A percentile compares a stretch with the other conserved stretches of the same genome.
phyloP scores from a whole-genome alignment of 2,113 vertebrate species.

The Elachura formosa region DNA sequence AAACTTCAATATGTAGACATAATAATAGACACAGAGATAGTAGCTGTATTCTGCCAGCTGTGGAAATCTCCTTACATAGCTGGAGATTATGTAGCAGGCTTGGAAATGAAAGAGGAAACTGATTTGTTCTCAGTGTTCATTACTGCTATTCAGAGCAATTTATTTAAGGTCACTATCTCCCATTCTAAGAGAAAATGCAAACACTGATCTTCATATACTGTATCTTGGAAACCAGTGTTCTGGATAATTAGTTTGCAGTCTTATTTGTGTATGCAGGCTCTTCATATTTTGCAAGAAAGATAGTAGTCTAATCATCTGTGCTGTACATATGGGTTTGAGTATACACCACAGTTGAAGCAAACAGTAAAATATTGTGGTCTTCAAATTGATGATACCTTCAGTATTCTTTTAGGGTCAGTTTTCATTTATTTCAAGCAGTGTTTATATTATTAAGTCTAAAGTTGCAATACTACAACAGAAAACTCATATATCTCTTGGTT shows the following conservation, averaged over 20 bases:
- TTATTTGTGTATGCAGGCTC: neutral
- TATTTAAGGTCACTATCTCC: constrained; percentile 68
- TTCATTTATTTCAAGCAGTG: neutral
- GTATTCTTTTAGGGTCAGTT: neutral
- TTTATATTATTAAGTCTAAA: neutral
- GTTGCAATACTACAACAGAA: neutral
- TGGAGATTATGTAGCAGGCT: neutral
- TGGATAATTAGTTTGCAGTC: constrained; percentile 65
- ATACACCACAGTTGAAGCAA: neutral
- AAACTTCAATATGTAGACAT: neutral
- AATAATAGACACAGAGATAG: neutral
- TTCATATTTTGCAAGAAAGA: constrained; percentile 34
- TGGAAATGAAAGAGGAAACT: constrained; percentile 51
- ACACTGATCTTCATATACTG: constrained; percentile 63
- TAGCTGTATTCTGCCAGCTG: neutral
- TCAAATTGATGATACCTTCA: neutral
- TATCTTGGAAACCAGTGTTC: constrained; percentile 63
- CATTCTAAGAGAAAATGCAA: constrained; percentile 59
- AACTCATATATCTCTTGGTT: neutral
- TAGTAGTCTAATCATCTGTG: constrained; percentile 4
- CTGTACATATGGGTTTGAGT: neutral
- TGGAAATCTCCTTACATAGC: constrained; percentile 3
- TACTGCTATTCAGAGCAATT: constrained; percentile 60
- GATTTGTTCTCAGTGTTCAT: constrained; percentile 66
- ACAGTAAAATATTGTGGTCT: neutral